Conservation (phyloP, 2,113 vertebrate genomes). For the Crotalus viridis region DNA sequence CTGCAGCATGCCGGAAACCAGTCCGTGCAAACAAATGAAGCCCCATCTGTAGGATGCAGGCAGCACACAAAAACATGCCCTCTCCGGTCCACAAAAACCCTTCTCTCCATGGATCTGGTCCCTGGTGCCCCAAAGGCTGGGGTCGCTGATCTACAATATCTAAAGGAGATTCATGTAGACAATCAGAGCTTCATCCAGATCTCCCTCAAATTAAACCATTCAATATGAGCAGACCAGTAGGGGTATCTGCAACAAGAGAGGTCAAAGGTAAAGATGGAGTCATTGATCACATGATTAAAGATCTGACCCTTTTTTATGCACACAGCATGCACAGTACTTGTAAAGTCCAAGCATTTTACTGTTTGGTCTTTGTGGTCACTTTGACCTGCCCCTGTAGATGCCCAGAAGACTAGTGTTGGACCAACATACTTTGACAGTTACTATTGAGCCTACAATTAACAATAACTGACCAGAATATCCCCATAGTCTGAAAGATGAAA, state of each 20-base stretch:
- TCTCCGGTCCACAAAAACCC: not conserved
- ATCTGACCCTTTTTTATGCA: not conserved
- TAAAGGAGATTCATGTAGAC: not conserved
- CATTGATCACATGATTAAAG: not conserved
- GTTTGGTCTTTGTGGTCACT: not conserved
- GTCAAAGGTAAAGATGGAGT: not conserved
- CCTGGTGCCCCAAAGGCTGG: not conserved
- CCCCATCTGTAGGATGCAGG: not conserved
- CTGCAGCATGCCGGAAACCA: too few relatives aligned
- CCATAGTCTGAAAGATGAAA: not conserved
- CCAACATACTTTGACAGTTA: not conserved
- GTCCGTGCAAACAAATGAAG: not conserved
- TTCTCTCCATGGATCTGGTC: not conserved
- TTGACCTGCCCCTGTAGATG: not conserved
- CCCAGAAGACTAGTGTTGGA: not conserved
- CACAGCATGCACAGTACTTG: not conserved
- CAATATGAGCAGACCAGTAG: not conserved
- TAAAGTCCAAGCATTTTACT: not conserved
- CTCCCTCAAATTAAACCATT: not conserved
- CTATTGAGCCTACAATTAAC: not conserved
- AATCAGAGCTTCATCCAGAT: not conserved
- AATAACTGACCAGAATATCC: not conserved
- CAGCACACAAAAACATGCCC: not conserved
- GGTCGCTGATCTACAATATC: not conserved
- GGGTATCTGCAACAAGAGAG: not conserved